Base-by-base conservation (phyloP, 2,797 vertebrate species). In the Enteromius anoplus region DNA sequence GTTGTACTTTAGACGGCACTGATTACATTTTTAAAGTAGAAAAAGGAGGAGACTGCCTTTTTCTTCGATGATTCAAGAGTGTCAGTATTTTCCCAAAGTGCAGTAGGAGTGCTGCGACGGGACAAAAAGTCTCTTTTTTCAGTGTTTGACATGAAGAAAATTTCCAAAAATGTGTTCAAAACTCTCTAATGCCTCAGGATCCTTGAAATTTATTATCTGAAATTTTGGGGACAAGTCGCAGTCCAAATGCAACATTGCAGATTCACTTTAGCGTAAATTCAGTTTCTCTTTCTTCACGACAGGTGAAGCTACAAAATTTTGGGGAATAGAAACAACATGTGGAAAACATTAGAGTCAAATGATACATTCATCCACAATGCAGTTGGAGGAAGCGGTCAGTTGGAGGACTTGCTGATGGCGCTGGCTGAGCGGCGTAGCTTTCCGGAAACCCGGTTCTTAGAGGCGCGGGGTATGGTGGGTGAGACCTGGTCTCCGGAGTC, bases 391-490 rank as follows among this genome's bases (percentile, higher is more conserved):
- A 82, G 87, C 87, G 90, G 86, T 95, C 92, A 94, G 89, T 81
- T 90, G 85, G 97, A 95, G 85, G 93, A 93, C 91, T 95, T 96
- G 95, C 95, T 94, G 89, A 96, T 94, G 21, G 93, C 91, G 29
- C 95, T 93, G 86, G 95, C 90, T 6, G 95, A 97, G 82, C 91
- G 90, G 69, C 90, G 88, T 73, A 94, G 94, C 91, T 95, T 96
- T 88, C 95, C 91, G 0, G 95, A 93, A 89, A 93, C 92, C 85
- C 93, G 89, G 91, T 88, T 93, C 93, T 88, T 95, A 11, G 92
- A 92, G 91, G 94, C 91, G 42, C 86, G 85, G 1, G 95, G 93
- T 75, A 95, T 88, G 0, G 89, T 88, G 78, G 94, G 95, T 9
- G 93, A 95, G 72, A 92, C 90, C 86, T 92, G 95, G 85, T 94